These are phyloP conservation scores for Lasius platythorax DNA, from an alignment of 2,888 invertebrate genomes.

Conservation along the genomic window DNA sequence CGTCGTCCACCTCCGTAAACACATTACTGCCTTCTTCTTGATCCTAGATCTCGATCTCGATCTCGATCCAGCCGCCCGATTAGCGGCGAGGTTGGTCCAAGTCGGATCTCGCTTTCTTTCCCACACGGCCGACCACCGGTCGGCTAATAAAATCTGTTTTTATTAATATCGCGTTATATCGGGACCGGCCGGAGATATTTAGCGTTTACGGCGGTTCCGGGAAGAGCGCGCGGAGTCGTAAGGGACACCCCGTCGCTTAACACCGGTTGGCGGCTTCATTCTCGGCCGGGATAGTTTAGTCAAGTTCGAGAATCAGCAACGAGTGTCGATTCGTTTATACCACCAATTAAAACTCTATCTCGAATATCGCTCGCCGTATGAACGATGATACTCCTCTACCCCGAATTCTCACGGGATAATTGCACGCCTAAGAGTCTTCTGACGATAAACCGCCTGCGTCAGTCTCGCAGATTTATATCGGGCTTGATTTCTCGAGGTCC, in stretches of 20 bases:
- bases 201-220: constrained; percentile 54
- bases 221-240: constrained; percentile 46
- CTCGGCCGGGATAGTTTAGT: constrained; percentile 14
- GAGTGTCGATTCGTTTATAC: constrained; percentile 26
- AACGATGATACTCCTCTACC: neutral
- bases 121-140: constrained; percentile 42
- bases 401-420: constrained; percentile 12
- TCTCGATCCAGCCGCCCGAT: constrained; percentile 17
- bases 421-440: neutral
- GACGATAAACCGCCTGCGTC: neutral
- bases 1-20: neutral
- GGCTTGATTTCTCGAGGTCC: neutral
- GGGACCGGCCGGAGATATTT: constrained; percentile 25
- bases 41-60: neutral
- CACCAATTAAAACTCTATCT: constrained; percentile 38
- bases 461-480: neutral
- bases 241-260: constrained; percentile 22
- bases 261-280: constrained; percentile 27
- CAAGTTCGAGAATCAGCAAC: neutral
- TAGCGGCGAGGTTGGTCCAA: neutral
- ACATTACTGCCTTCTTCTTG: constrained; percentile 17
- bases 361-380: constrained; percentile 18
- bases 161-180: constrained; percentile 59
- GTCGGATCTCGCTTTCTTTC: neutral
- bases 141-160: constrained; percentile 60